Evolutionary conservation across 2,888 invertebrate species (phyloP), one percentile per base, ranked within the genome.

Genomic region (Heliconius sara): DNA sequence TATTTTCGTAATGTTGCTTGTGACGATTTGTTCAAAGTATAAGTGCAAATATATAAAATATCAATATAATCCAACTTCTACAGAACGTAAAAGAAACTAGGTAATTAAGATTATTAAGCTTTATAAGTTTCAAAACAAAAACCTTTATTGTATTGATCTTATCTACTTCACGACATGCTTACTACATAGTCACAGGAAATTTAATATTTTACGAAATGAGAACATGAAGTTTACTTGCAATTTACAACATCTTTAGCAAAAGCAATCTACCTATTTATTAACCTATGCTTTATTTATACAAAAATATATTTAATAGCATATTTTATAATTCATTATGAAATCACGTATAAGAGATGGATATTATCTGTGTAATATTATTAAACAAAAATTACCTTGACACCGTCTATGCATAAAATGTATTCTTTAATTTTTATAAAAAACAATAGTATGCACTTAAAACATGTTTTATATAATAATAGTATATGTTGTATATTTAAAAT

Each of bases 141-240:
- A n/a, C n/a, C 2, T 43, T 67, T 19, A 22, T 43, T 47, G 7
- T 70, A 13, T 43, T 43, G 16, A 25, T 47, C 13, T 70, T 47
- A 70, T 47, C 43, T 70, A 39, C 22, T 70, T 47, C 43, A 47
- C 43, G 43, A 43, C 60, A 34, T 73, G n/a, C 34, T 60, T 57
- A 60, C 73, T 39, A n/a, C n/a, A 47, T 52, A 34, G 39, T 19
- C 25, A 12, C 2, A 34, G 25, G 60, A 60, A 73, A 34, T 34
- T 60, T 60, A 60, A 60, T 60, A 73, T 34, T 73, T 73, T 34
- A 60, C 60, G 60, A 73, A 73, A 73, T n/a, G 39, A 73, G 60
- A 60, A 34, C 73, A 60, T 39, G 73, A n/a, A 60, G 60, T 34
- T 60, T 25, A 60, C 60, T 25, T 73, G 73, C n/a, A 60, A n/a